Percentiles rank a stretch among this genome's conserved stretches.
phyloP scores from a whole-genome alignment of 1,140 invertebrate species.

The Drosophila persimilis region DNA sequence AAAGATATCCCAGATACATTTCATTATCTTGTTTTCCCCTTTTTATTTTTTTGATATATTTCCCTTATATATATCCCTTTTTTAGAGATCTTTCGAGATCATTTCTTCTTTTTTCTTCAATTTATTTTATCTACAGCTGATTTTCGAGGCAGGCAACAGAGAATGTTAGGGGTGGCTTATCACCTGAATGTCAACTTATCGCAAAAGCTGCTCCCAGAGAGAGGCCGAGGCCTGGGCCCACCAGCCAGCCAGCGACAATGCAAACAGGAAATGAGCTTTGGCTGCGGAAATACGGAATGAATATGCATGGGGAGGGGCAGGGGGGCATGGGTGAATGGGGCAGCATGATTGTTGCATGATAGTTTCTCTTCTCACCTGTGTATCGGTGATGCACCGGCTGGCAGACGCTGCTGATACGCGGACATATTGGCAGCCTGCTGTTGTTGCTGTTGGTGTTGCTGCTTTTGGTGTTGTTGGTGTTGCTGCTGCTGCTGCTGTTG shows the following conservation, averaged over 20 bases:
- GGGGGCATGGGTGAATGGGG: slow-evolving; percentile 1
- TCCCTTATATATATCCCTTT: too few relatives aligned
- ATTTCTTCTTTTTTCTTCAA: too few relatives aligned
- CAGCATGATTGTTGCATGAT: slow-evolving; percentile 5
- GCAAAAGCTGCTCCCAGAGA: background rate
- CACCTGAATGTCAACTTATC: too few relatives aligned
- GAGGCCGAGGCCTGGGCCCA: too few relatives aligned
- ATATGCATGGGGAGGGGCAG: background rate
- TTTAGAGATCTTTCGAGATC: too few relatives aligned
- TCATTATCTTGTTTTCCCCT: too few relatives aligned
- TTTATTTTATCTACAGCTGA: too few relatives aligned
- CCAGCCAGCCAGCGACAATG: slow-evolving; percentile 18
- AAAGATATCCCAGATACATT: too few relatives aligned
- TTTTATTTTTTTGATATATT: too few relatives aligned
- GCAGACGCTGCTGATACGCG: slow-evolving; percentile 79
- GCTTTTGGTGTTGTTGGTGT: slow-evolving; percentile 48
- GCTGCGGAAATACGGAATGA: slow-evolving; percentile 48
- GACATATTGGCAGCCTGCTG: slow-evolving; percentile 76
- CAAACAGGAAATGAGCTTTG: slow-evolving; percentile 68
- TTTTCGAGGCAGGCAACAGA: too few relatives aligned
- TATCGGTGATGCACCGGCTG: slow-evolving; percentile 78
- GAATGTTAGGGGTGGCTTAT: too few relatives aligned
- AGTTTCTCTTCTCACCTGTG: slow-evolving; percentile 70
- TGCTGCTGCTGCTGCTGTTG: slow-evolving; percentile 55
- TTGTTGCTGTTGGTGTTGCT: slow-evolving; percentile 59